A percentile compares a stretch with the other conserved stretches of the same genome.
Evolutionary conservation across 2,113 vertebrate species (phyloP).

Genomic region (Peromyscus leucopus): DNA sequence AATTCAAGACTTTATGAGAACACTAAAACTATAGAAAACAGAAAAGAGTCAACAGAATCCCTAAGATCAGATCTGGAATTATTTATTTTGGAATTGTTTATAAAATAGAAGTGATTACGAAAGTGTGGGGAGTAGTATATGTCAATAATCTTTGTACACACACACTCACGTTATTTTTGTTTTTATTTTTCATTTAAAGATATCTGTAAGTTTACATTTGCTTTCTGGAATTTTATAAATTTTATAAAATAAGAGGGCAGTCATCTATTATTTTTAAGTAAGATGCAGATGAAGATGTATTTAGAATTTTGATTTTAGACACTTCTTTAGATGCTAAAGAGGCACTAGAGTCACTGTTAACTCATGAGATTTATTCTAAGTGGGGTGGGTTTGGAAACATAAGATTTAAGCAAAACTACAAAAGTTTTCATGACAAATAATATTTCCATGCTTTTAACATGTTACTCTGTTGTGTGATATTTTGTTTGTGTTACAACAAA

Average conservation of each 20-base stretch:
- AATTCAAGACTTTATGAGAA: not conserved
- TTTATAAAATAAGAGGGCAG: not conserved
- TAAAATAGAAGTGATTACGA: not conserved
- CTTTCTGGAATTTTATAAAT: not conserved
- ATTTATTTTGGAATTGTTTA: not conserved
- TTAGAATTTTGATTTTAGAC: not conserved
- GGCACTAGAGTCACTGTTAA: not conserved
- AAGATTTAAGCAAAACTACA: not conserved
- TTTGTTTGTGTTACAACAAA: too few species aligned
- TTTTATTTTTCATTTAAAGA: not conserved
- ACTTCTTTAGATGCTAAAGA: not conserved
- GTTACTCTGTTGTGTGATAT: too few species aligned
- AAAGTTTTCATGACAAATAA: not conserved
- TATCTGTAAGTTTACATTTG: not conserved
- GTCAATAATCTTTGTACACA: too few species aligned
- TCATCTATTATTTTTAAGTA: not conserved
- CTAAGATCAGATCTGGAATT: not conserved
- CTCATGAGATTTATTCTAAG: not conserved
- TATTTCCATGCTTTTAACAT: not conserved
- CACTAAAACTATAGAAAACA: not conserved
- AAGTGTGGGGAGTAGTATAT: too few species aligned
- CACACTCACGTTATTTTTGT: not conserved
- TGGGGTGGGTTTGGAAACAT: not conserved
- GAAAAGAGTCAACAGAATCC: not conserved
- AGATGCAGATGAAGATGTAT: not conserved